These are phyloP conservation scores for Diprion similis DNA, from an alignment of 1,140 invertebrate species.

Conservation along the genomic window DNA sequence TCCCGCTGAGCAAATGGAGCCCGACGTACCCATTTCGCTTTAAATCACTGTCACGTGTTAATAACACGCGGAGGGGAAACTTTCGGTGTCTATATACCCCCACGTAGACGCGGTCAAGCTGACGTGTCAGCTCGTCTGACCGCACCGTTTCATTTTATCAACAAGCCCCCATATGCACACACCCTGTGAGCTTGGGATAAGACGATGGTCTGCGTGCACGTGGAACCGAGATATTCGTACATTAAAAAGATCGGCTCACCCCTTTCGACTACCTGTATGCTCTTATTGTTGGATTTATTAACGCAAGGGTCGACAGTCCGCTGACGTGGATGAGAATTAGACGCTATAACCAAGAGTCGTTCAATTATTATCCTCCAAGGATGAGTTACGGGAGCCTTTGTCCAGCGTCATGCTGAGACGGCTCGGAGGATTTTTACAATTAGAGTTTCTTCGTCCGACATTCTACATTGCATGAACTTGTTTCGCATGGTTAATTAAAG, in stretches of 20 bases:
- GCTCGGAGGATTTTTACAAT: not conserved
- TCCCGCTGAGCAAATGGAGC: not conserved
- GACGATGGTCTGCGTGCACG: no score
- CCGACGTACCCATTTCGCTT: slow-evolving; percentile 2
- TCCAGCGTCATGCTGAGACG: not conserved
- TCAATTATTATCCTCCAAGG: not conserved
- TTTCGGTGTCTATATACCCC: not conserved
- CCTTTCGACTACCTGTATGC: no score
- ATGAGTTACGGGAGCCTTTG: not conserved
- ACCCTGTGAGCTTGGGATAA: no score
- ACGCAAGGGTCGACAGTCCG: no score
- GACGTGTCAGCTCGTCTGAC: not conserved
- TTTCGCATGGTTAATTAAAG: not conserved
- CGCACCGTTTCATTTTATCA: not conserved
- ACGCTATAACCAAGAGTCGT: no score
- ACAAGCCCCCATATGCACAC: not conserved
- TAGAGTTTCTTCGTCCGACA: not conserved
- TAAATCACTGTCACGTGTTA: slow-evolving; percentile 7
- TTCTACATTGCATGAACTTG: not conserved
- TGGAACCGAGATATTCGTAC: no score
- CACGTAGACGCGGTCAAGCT: not conserved
- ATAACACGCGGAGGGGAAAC: not conserved
- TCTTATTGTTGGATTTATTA: no score
- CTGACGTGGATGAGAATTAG: no score
- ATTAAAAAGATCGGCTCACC: no score